A percentile compares a stretch with the other conserved stretches of the same genome.
Conservation (phyloP, 1,140 invertebrate genomes). For the Eufriesea mexicana region DNA sequence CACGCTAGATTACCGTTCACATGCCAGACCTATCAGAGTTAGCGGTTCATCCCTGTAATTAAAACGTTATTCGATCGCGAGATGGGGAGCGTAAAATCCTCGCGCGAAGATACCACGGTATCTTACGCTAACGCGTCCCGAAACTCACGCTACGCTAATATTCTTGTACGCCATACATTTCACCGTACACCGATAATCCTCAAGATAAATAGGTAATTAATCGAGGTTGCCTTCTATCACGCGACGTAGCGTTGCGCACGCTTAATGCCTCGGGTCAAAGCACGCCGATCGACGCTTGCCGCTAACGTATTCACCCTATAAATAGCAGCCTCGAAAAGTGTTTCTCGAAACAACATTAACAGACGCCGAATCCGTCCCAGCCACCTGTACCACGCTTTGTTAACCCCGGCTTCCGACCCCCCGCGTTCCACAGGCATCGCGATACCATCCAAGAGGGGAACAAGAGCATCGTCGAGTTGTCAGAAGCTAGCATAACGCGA, state of each 20-base stretch:
- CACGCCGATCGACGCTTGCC: slow-evolving; percentile 28
- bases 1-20: too few species aligned
- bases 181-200: slow-evolving; percentile 53
- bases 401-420: slow-evolving; percentile 19
- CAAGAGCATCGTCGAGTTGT: not conserved
- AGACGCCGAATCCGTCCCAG: not conserved
- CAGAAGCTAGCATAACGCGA: not conserved
- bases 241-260: slow-evolving; percentile 45
- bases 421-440: not conserved
- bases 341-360: slow-evolving; percentile 46
- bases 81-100: slow-evolving; percentile 20
- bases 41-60: not conserved
- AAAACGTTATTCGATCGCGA: not conserved
- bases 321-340: slow-evolving; percentile 22
- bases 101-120: slow-evolving; percentile 23
- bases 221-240: slow-evolving; percentile 52
- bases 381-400: slow-evolving; percentile 31
- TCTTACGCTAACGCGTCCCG: slow-evolving; percentile 7
- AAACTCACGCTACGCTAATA: slow-evolving; percentile 38
- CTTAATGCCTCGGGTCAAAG: slow-evolving; percentile 47
- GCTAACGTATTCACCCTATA: slow-evolving; percentile 23
- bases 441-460: slow-evolving; percentile 20
- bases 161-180: slow-evolving; percentile 44
- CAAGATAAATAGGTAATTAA: slow-evolving; percentile 54
- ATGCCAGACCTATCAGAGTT: too few species aligned